These are phyloP conservation scores for Nasonia oneida DNA, from an alignment of 2,888 invertebrate genomes.

Conservation along the genomic window DNA sequence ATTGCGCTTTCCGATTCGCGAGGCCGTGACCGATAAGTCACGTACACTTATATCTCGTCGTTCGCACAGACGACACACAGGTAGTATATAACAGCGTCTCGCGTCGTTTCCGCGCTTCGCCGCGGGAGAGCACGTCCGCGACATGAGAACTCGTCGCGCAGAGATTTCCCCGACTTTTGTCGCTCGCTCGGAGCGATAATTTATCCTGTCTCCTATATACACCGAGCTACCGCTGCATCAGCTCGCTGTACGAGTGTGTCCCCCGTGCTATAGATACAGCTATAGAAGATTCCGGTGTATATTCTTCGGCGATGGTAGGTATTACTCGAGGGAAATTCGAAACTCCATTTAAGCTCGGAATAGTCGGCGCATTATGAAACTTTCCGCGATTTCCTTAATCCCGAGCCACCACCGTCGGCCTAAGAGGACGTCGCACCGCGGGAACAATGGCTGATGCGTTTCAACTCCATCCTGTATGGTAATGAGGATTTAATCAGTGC, in stretches of 20 bases:
- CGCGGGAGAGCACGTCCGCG: not conserved
- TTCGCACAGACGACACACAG: no score
- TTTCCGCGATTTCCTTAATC: constrained; percentile 23
- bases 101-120: constrained; percentile 11
- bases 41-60: not conserved
- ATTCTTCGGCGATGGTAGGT: not conserved
- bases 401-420: not conserved
- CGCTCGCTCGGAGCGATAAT: not conserved
- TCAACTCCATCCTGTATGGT: not conserved
- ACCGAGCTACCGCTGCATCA: no score
- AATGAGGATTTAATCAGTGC: not conserved
- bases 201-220: not conserved
- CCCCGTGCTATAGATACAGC: not conserved
- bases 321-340: constrained; percentile 22
- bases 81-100: not conserved
- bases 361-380: not conserved
- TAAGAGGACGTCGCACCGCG: not conserved
- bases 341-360: not conserved
- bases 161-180: not conserved
- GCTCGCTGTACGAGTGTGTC: no score
- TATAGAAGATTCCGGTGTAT: not conserved
- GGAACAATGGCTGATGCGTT: not conserved
- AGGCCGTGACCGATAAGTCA: not conserved
- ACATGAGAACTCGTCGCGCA: not conserved
- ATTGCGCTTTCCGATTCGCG: not conserved